Conservation (phyloP, 2,113 vertebrate species). For the Gavia stellata region DNA sequence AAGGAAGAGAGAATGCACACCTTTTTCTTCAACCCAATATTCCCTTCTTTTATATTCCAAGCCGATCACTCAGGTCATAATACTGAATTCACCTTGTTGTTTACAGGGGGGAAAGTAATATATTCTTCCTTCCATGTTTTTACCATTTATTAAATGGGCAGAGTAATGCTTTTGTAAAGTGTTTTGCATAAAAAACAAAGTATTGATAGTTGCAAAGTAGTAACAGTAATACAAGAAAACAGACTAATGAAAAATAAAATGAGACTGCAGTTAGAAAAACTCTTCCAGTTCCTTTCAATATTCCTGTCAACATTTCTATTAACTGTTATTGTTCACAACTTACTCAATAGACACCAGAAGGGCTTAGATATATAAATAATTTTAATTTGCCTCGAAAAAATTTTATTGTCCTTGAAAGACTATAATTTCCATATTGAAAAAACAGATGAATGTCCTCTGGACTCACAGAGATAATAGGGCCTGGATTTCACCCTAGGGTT, state of each 20-base stretch:
- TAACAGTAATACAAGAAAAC: neutral
- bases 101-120: neutral
- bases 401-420: neutral
- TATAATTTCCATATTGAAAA: neutral
- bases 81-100: neutral
- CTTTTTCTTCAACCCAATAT: neutral
- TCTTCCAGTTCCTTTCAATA: neutral
- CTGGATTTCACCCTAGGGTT: neutral
- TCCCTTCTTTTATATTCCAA: neutral
- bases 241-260: neutral
- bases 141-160: neutral
- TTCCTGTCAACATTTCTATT: neutral
- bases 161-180: neutral
- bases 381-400: neutral
- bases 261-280: neutral
- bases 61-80: neutral
- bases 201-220: neutral
- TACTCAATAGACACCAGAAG: neutral
- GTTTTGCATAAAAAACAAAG: neutral
- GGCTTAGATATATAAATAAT: neutral
- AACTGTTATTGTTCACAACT: neutral
- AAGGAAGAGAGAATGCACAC: neutral
- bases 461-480: neutral
- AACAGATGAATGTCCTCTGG: neutral
- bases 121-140: neutral